phyloP scores from a whole-genome alignment of 1,140 invertebrate genomes.

The Manduca sexta region DNA sequence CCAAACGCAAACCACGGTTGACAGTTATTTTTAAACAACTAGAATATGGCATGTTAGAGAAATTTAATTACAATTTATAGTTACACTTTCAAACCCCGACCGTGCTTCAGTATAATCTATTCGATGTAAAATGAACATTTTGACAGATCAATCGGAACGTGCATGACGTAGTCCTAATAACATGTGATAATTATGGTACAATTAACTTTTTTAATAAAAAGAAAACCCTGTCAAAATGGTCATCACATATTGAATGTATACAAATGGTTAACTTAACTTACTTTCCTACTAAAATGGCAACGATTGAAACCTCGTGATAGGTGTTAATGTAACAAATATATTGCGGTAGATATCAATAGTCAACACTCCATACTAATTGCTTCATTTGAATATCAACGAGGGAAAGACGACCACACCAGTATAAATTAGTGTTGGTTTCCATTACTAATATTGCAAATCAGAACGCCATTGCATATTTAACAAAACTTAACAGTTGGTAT shows the following conservation, averaged over 20 bases:
- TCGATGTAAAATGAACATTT: background rate
- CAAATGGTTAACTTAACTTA: constrained; percentile 41
- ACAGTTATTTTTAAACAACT: background rate
- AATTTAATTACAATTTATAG: constrained; percentile 6
- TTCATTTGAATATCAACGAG: constrained; percentile 18
- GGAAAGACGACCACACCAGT: background rate
- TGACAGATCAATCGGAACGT: constrained; percentile 1
- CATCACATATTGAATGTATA: constrained; percentile 1
- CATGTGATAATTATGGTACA: background rate
- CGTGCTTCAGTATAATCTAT: constrained; percentile 10
- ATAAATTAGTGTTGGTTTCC: too few species aligned
- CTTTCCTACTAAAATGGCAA: constrained; percentile 50
- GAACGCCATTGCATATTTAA: too few species aligned
- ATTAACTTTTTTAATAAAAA: background rate
- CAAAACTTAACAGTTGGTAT: too few species aligned
- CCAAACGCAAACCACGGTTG: constrained; percentile 7
- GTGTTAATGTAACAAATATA: background rate
- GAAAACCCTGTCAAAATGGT: too few species aligned
- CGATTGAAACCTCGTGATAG: constrained; percentile 13
- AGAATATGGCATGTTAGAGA: background rate
- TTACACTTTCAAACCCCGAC: constrained; percentile 56
- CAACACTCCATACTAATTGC: constrained; percentile 20
- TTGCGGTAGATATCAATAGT: constrained; percentile 3
- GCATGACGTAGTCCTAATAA: background rate
- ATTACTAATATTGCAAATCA: too few species aligned